phyloP scores from a whole-genome alignment of 1,140 invertebrate species.

The Cardiocondyla obscurior region DNA sequence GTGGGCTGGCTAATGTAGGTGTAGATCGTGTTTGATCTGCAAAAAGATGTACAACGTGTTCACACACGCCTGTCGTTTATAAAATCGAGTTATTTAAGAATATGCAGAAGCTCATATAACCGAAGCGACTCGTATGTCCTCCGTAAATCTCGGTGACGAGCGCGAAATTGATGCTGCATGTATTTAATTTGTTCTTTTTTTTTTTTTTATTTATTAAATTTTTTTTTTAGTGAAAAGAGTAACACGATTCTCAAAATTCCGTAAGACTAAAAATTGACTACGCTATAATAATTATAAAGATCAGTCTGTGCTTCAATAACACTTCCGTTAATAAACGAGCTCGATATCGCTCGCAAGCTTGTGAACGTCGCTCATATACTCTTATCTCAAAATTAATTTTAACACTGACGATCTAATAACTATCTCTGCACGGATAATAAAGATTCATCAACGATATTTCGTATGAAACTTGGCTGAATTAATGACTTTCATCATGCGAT shows the following conservation, averaged over 20 bases:
- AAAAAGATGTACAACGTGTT: neutral
- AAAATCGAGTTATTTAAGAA: slow-evolving; percentile 3
- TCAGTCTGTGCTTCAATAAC: slow-evolving; percentile 67
- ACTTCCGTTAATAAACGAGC: slow-evolving; percentile 37
- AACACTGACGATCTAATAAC: slow-evolving; percentile 1
- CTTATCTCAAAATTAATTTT: slow-evolving; percentile 24
- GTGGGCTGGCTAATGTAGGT: slow-evolving; percentile 41
- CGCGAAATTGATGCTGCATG: slow-evolving; percentile 15
- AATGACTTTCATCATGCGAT: neutral
- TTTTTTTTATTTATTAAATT: no score
- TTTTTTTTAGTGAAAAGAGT: slow-evolving; percentile 10
- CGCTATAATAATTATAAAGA: slow-evolving; percentile 63
- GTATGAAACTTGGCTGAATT: neutral
- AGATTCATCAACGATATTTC: slow-evolving; percentile 5
- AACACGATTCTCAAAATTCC: slow-evolving; percentile 28
- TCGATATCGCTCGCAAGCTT: slow-evolving; percentile 44
- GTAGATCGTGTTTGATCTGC: slow-evolving; percentile 29
- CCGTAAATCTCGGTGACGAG: slow-evolving; percentile 27
- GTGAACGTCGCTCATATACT: slow-evolving; percentile 7
- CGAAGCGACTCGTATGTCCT: neutral
- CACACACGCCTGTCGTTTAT: neutral
- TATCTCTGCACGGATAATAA: slow-evolving; percentile 3
- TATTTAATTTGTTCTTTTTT: no score
- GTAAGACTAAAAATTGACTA: slow-evolving; percentile 24
- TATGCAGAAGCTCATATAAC: neutral